phyloP scores from a whole-genome alignment of 2,113 vertebrate genomes.

The Chionis minor region DNA sequence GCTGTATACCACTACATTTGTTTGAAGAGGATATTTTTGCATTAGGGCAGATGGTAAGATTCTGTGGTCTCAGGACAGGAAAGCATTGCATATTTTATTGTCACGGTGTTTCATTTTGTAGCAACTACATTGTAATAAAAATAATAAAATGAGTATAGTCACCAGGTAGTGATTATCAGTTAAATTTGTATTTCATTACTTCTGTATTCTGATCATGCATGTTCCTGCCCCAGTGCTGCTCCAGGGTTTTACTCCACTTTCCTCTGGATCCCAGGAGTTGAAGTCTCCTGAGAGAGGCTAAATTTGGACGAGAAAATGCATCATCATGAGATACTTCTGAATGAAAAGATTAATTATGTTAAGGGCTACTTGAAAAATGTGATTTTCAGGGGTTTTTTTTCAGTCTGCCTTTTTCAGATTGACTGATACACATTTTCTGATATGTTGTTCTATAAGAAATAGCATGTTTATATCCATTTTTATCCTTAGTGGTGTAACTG shows the following conservation, averaged over 20 bases:
- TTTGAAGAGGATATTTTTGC: conserved; percentile 76
- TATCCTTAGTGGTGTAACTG: neutral
- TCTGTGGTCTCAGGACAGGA: neutral
- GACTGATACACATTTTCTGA: neutral
- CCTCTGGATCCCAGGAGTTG: neutral
- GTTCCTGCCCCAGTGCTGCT: neutral
- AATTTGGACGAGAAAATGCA: neutral
- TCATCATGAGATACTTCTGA: neutral
- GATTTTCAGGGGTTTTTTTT: neutral
- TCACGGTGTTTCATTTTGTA: neutral
- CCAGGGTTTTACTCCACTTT: neutral
- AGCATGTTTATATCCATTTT: neutral
- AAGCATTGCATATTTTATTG: neutral
- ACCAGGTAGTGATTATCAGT: neutral
- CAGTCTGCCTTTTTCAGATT: neutral
- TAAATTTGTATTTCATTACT: neutral
- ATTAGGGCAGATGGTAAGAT: conserved; percentile 83
- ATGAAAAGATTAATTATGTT: neutral
- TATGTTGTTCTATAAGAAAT: neutral
- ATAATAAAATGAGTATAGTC: neutral
- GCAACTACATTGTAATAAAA: neutral
- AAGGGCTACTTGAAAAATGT: neutral
- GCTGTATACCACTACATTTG: conserved; percentile 76
- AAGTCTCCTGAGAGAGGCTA: neutral
- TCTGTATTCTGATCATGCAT: neutral